Evolutionary conservation across 2,113 vertebrate genomes (phyloP).

Genomic region (Mustelus asterias): DNA sequence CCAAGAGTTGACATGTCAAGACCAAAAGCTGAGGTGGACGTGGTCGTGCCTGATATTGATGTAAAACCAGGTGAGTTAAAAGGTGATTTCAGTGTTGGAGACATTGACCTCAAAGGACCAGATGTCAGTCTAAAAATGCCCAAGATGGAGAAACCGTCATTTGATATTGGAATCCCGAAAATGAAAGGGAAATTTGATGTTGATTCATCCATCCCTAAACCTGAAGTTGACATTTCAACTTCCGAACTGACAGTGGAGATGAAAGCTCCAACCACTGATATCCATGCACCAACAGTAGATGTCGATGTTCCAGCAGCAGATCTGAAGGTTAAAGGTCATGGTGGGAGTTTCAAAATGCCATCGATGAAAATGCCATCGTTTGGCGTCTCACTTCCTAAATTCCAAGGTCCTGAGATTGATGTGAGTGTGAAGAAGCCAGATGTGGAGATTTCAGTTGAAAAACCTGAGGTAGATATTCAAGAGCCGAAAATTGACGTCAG

Average conservation of each 20-base stretch:
- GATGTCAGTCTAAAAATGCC: slow-evolving; percentile 40
- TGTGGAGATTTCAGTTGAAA: too few relatives aligned
- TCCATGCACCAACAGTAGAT: not conserved
- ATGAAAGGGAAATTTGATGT: not conserved
- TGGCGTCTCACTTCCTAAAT: too few relatives aligned
- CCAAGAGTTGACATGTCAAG: not conserved
- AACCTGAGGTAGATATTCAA: too few relatives aligned
- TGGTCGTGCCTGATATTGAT: not conserved
- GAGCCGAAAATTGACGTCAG: too few relatives aligned
- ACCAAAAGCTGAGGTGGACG: not conserved
- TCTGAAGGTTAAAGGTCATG: too few relatives aligned
- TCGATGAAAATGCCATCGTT: too few relatives aligned
- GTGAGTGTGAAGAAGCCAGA: too few relatives aligned
- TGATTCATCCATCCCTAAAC: not conserved
- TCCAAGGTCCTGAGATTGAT: too few relatives aligned
- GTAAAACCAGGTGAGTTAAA: not conserved
- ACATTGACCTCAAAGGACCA: not conserved
- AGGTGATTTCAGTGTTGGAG: not conserved
- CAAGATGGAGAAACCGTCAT: not conserved
- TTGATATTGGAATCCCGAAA: not conserved
- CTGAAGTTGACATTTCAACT: not conserved
- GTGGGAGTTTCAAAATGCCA: too few relatives aligned
- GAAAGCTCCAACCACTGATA: slow-evolving; percentile 19
- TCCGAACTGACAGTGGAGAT: not conserved
- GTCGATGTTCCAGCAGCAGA: too few relatives aligned